Evolutionary conservation across 2,797 vertebrate species (phyloP).

Genomic region (Ibycter americanus): DNA sequence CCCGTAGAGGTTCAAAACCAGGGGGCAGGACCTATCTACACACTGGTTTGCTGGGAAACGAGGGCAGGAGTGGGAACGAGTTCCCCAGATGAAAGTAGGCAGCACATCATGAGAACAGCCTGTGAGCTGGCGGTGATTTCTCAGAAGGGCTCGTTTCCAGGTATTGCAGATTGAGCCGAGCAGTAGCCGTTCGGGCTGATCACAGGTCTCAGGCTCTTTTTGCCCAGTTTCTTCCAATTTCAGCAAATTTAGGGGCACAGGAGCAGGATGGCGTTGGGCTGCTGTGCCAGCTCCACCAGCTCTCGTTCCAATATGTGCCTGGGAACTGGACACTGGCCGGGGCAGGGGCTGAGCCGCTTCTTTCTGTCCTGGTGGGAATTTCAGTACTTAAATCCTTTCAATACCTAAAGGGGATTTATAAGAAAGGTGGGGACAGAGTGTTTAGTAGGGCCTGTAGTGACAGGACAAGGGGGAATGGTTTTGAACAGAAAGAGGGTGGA

Average conservation of each 20-base stretch:
- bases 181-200: background rate
- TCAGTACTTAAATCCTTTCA: too few species aligned
- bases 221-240: background rate
- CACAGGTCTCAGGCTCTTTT: background rate
- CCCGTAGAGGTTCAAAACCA: background rate
- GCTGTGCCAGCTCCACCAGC: accelerated
- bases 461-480: too few species aligned
- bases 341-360: background rate
- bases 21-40: background rate
- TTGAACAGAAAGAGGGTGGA: too few species aligned
- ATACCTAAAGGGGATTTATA: too few species aligned
- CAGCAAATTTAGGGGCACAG: background rate
- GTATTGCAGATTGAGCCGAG: background rate
- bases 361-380: background rate
- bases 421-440: too few species aligned
- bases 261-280: background rate
- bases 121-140: background rate
- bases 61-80: background rate
- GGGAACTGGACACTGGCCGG: background rate
- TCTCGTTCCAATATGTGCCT: background rate
- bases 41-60: background rate
- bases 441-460: too few species aligned
- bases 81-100: accelerated
- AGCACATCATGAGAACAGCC: background rate
- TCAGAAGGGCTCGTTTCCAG: background rate